A percentile compares a stretch with the other conserved stretches of the same genome.
These are phyloP conservation scores for Brachyalestes nurse DNA, from an alignment of 2,797 vertebrate genomes.

Conservation along the genomic window DNA sequence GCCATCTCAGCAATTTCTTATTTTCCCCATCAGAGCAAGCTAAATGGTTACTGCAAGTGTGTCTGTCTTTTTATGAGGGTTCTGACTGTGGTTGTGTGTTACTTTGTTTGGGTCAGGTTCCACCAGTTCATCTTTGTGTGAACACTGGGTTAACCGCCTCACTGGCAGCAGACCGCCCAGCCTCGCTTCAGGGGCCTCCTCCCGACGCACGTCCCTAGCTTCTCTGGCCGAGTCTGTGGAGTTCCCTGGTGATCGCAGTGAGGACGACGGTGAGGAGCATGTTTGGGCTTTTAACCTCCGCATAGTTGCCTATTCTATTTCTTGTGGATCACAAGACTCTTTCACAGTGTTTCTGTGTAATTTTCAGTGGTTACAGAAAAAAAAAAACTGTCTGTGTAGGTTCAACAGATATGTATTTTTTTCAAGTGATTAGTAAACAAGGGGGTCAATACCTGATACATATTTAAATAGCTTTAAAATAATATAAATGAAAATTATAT, in stretches of 20 bases:
- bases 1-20: not conserved
- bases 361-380: not conserved
- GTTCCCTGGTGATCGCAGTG: conserved; percentile 88
- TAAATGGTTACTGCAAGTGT: not conserved
- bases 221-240: conserved; percentile 94
- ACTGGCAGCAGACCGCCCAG: conserved; percentile 94
- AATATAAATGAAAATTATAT: no score
- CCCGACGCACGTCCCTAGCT: conserved; percentile 92
- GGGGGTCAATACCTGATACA: no score
- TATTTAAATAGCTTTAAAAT: no score
- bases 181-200: conserved; percentile 92
- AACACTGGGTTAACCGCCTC: conserved; percentile 98
- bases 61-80: not conserved
- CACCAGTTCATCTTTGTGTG: conserved; percentile 96
- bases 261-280: conserved; percentile 89
- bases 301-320: not conserved
- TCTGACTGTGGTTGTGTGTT: conserved; percentile 10
- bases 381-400: no score
- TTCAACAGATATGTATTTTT: no score
- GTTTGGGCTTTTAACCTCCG: not conserved
- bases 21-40: not conserved
- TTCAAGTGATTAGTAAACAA: no score
- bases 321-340: no score
- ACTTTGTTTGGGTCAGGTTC: conserved; percentile 81
- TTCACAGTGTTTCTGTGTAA: conserved; percentile 24